Conservation (phyloP, 1,140 invertebrate genomes). For the Drosophila rufa region DNA sequence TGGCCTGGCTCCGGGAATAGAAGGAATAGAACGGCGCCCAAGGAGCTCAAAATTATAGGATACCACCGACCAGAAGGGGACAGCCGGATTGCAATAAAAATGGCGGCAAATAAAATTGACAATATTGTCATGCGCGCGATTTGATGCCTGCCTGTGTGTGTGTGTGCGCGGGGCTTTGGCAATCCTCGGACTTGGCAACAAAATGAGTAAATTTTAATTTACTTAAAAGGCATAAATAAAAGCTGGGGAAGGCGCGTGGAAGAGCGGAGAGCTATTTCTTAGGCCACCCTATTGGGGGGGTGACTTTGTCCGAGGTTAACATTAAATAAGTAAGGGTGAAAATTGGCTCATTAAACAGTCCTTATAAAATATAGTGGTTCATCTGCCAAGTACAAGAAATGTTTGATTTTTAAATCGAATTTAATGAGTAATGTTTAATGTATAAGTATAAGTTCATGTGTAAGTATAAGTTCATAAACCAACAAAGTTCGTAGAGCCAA, state of each 20-base stretch:
- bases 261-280: not conserved
- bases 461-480: too few species aligned
- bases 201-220: slow-evolving; percentile 82
- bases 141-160: slow-evolving; percentile 21
- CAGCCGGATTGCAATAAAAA: slow-evolving; percentile 73
- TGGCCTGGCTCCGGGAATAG: slow-evolving; percentile 26
- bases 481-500: not conserved
- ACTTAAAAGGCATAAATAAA: slow-evolving; percentile 79
- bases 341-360: not conserved
- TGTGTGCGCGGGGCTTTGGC: slow-evolving; percentile 1
- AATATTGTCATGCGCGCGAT: slow-evolving; percentile 79
- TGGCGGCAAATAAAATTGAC: slow-evolving; percentile 80
- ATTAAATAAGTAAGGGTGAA: not conserved
- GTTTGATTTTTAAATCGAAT: not conserved
- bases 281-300: not conserved
- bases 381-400: not conserved
- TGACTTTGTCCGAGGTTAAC: not conserved
- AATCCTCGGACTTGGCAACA: slow-evolving; percentile 48
- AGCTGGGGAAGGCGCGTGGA: slow-evolving; percentile 9
- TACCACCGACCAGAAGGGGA: slow-evolving; percentile 25
- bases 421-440: not conserved
- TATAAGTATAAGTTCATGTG: too few species aligned
- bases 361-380: not conserved
- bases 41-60: slow-evolving; percentile 48
- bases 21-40: slow-evolving; percentile 43